Conservation (phyloP, 2,888 invertebrate genomes). For the Drosophila acutilabella region DNA sequence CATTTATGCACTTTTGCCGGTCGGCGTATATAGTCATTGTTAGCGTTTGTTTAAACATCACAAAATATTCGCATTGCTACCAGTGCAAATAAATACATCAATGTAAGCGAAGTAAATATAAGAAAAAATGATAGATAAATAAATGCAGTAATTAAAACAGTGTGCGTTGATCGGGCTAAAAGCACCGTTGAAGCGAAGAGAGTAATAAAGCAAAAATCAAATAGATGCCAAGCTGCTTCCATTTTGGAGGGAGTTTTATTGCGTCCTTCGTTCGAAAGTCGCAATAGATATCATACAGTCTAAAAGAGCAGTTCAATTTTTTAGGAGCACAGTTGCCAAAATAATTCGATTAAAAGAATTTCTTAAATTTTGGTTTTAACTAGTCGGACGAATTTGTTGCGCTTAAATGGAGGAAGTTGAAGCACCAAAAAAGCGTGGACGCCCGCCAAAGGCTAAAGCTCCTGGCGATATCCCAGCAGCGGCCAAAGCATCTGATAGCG, state of each 20-base stretch:
- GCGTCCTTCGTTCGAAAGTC: slow-evolving; percentile 8
- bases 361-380: background rate
- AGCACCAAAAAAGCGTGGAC: slow-evolving; percentile 9
- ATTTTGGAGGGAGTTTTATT: slow-evolving; percentile 3
- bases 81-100: background rate
- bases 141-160: background rate
- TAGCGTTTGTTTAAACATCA: background rate
- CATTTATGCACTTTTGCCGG: background rate
- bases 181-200: slow-evolving; percentile 1
- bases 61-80: too few relatives aligned
- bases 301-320: background rate
- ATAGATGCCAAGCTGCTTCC: slow-evolving; percentile 3
- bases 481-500: background rate
- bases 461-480: background rate
- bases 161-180: background rate
- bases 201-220: slow-evolving; percentile 6
- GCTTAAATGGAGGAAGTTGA: slow-evolving; percentile 3
- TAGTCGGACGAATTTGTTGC: background rate
- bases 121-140: background rate
- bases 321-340: background rate
- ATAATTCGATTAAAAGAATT: background rate
- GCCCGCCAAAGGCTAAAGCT: slow-evolving; percentile 5
- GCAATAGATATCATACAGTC: background rate
- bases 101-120: background rate
- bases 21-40: background rate